Base-by-base conservation (phyloP, 1,140 invertebrate species). In the Bombus confusus region DNA sequence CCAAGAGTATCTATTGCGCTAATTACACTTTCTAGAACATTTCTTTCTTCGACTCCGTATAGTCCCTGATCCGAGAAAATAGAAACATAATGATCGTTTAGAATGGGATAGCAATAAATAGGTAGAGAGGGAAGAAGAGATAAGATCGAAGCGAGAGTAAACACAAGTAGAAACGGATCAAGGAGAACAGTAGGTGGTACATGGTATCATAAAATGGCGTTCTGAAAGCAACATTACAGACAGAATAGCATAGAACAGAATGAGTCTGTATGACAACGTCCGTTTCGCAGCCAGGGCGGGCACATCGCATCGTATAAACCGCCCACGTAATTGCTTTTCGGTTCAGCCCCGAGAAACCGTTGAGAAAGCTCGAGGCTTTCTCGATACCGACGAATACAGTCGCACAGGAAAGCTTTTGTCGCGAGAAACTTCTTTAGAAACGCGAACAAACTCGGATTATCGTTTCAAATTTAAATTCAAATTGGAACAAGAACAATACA, bases 261-360 rank as follows among this genome's bases (percentile, higher is more conserved):
- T 72, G 41, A 68, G 28, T 28, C 52, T 43, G 22, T 80, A 71
- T 73, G 83, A 80, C 83, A 72, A 62, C 18, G 68, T 72, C 68
- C 66, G 52, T 59, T 79, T 10, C 6, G 22, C 12, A 22, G 18
- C 34, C 39, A 59, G 39, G 34, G 15, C 28, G 34, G 15, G n/a
- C 31, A 52, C 64, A 78, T 57, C 47, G 76, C 18, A 52, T 52
- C 34, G 76, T 77, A 79, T 80, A 80, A 72, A 80, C 68, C 68
- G 78, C 79, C 59, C 72, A 68, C 71, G 47, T 86, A 86, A 86
- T 86, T 86, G 84, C 71, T 86, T 86, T 81, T 81, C 84, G 62
- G 39, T 66, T 73, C 62, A 68, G 22, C 79, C n/a, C 9, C 79
- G 59, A 59, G 43, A 86, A 85, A 81, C 37, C 62, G 71, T 81